Percentiles rank a stretch among this genome's conserved stretches.
These are phyloP conservation scores for Lasaia peninsularis DNA, from an alignment of 1,140 invertebrate genomes.

Conservation along the genomic window DNA sequence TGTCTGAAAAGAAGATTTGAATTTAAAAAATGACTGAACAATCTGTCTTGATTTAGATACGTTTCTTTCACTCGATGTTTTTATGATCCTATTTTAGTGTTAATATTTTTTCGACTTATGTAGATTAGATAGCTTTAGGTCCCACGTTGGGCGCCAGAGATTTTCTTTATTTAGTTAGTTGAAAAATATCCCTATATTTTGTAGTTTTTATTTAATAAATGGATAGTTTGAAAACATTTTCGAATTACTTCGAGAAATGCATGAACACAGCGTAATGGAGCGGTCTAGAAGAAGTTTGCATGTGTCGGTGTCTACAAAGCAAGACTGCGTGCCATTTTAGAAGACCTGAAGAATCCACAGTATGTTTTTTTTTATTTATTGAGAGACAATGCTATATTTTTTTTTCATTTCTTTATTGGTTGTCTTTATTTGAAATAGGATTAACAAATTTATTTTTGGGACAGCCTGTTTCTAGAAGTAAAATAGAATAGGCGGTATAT, in stretches of 20 bases:
- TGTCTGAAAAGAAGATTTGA: too few relatives aligned
- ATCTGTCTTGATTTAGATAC: constrained; percentile 31
- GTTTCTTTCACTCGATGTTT: constrained; percentile 16
- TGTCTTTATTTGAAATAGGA: too few relatives aligned
- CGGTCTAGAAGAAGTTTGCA: constrained; percentile 50
- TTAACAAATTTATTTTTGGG: too few relatives aligned
- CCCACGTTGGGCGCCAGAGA: constrained; percentile 53
- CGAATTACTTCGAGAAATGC: constrained; percentile 48
- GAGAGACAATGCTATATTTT: constrained; percentile 47
- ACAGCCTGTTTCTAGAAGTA: too few relatives aligned
- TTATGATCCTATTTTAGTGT: background rate
- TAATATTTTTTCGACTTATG: constrained; percentile 42
- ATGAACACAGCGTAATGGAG: constrained; percentile 43
- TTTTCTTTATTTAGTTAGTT: constrained; percentile 43
- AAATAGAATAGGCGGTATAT: too few relatives aligned
- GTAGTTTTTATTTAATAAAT: constrained; percentile 35
- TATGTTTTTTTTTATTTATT: constrained; percentile 27
- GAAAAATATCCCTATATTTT: constrained; percentile 30
- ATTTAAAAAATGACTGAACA: too few relatives aligned
- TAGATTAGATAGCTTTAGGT: constrained; percentile 49
- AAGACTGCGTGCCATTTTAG: constrained; percentile 26
- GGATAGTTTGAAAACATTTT: constrained; percentile 26
- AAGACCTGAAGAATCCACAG: constrained; percentile 40
- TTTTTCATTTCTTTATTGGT: too few relatives aligned
- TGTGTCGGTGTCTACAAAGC: constrained; percentile 35